These are phyloP conservation scores for Saxicola maurus DNA, from an alignment of 2,797 vertebrate species.

Conservation along the genomic window DNA sequence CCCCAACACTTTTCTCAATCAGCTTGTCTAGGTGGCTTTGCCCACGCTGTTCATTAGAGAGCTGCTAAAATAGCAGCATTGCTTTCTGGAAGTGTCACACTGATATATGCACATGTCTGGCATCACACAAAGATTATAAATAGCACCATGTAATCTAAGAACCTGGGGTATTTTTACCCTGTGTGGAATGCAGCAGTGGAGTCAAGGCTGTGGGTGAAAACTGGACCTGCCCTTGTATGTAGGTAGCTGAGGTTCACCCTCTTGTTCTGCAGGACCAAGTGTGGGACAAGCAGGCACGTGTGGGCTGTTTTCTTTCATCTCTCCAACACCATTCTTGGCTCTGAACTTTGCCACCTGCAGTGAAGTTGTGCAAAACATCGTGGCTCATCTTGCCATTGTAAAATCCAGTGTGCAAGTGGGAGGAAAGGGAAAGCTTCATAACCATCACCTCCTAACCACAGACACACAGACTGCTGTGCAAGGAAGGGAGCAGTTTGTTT, in stretches of 20 bases:
- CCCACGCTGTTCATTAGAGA: slow-evolving; percentile 36
- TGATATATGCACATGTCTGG: slow-evolving; percentile 46
- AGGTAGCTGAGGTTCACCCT: not conserved
- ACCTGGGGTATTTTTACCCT: not conserved
- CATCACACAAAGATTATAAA: slow-evolving; percentile 49
- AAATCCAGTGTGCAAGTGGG: not conserved
- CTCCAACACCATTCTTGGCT: not conserved
- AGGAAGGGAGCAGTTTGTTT: not conserved
- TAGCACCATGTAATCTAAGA: not conserved
- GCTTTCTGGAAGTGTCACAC: slow-evolving; percentile 30
- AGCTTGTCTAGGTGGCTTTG: slow-evolving; percentile 27
- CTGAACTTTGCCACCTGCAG: not conserved
- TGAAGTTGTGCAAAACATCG: not conserved
- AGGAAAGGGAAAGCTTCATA: not conserved
- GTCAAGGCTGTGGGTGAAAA: not conserved
- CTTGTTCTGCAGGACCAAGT: not conserved
- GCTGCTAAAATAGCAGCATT: slow-evolving; percentile 51
- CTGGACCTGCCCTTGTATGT: not conserved
- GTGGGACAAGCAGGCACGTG: fast-evolving
- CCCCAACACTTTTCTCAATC: not conserved
- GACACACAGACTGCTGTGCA: not conserved
- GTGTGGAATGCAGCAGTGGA: not conserved
- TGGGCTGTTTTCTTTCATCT: not conserved
- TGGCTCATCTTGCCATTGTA: not conserved
- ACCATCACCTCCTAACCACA: not conserved